Evolutionary conservation across 2,113 vertebrate genomes (phyloP), one percentile per base, ranked within the genome.

Genomic region (Bostrychus sinensis): DNA sequence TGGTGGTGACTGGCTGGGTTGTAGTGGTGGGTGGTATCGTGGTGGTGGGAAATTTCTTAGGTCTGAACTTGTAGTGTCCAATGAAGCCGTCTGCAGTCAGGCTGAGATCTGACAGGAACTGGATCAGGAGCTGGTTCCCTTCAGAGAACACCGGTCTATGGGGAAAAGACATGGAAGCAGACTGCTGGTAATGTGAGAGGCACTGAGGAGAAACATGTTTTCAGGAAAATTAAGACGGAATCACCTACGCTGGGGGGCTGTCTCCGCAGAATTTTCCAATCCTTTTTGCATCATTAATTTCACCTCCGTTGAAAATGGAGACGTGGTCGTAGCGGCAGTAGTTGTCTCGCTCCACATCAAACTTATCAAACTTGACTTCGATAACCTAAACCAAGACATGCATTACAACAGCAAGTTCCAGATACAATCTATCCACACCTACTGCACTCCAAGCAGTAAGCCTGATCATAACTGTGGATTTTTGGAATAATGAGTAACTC

Each of bases 51-150:
- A 95, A 83, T 77, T 94, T 98, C 91, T 95, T 97, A 16, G 96
- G 94, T 85, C 96, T 93, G 85, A 99, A 98, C 88, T 94, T 98
- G 83, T 99, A 99, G 86, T 98, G 95, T 53, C 93, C 94, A 41
- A 98, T 95, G 88, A 99, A 99, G 17, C 97, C 97, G 53, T 99
- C 97, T 14, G 96, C 97, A 7, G 97, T 99, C 60, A 98, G 91
- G 80, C 97, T 98, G 82, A 98, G 91, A 81, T 99, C 97, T 43
- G 97, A 99, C 67, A 99, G 92, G 88, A 99, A 98, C 90, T 98
- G 97, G 89, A 99, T 86, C 0, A 98, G 89, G 70, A 99, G 91
- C 73, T 98, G 95, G 85, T 98, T 99, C 73, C 78, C 93, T 28
- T 97, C 95, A 41, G 97, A 99, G 30, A 96, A 81, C 86, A 99